Evolutionary conservation across 2,888 invertebrate genomes (phyloP).

Genomic region (Pherbina coryleti): DNA sequence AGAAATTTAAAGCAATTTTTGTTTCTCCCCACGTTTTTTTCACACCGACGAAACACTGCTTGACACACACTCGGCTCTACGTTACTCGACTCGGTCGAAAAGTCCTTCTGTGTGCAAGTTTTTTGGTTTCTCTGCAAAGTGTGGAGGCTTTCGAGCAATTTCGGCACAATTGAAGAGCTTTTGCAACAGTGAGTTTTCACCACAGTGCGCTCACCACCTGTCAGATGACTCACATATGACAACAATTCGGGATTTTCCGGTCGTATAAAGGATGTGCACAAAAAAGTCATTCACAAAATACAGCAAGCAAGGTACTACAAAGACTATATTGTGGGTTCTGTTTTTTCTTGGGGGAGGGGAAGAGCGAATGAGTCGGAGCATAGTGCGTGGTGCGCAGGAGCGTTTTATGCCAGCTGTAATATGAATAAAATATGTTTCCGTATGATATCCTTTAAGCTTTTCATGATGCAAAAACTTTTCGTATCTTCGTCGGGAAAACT

Average conservation of each 20-base stretch:
- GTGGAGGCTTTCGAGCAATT: background rate
- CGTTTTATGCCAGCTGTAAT: slow-evolving; percentile 40
- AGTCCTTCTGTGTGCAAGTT: slow-evolving; percentile 40
- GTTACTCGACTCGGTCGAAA: slow-evolving; percentile 41
- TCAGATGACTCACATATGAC: slow-evolving; percentile 50
- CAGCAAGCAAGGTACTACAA: background rate
- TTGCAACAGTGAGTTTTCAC: background rate
- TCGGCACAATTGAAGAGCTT: background rate
- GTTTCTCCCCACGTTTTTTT: slow-evolving; percentile 17
- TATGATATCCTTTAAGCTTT: no score
- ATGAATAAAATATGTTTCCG: background rate
- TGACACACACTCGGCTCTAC: slow-evolving; percentile 44
- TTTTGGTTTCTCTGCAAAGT: background rate
- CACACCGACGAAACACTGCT: slow-evolving; percentile 39
- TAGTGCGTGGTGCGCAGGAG: slow-evolving; percentile 37
- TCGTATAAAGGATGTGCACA: slow-evolving; percentile 9
- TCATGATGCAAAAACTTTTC: no score
- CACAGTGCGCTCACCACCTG: slow-evolving; percentile 46
- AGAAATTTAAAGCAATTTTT: slow-evolving; percentile 11
- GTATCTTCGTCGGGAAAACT: no score
- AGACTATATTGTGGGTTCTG: no score
- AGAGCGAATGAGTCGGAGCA: background rate
- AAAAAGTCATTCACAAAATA: slow-evolving; percentile 35
- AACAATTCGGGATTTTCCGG: slow-evolving; percentile 47
- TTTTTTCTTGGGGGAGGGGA: background rate